Percentiles rank a stretch among this genome's conserved stretches.
These are phyloP conservation scores for Brachionus plicatilis DNA, from an alignment of 1,140 invertebrate genomes.

Conservation along the genomic window DNA sequence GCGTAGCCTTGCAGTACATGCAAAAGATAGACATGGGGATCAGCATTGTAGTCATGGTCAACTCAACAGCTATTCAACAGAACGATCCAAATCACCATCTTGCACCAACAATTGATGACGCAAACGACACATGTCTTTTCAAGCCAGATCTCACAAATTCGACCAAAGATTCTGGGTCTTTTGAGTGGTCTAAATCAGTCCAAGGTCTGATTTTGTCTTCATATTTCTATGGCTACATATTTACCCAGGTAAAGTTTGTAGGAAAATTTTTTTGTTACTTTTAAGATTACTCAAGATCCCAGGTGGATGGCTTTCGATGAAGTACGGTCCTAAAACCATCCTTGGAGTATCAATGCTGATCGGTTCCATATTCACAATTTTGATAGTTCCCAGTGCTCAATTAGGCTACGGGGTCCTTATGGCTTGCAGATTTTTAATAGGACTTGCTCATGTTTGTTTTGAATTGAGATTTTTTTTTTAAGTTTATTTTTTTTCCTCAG, in stretches of 20 bases:
- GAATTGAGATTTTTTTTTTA: neutral
- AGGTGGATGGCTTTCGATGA: conserved; percentile 52
- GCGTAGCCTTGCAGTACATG: conserved; percentile 31
- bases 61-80: conserved; percentile 7
- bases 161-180: conserved; percentile 47
- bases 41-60: conserved; percentile 18
- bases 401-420: neutral
- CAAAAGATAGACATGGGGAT: conserved; percentile 36
- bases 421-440: conserved; percentile 22
- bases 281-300: neutral
- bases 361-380: conserved; percentile 9
- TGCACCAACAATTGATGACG: neutral
- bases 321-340: conserved; percentile 52
- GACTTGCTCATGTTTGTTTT: conserved; percentile 11
- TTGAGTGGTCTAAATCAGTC: conserved; percentile 51
- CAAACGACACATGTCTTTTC: conserved; percentile 35
- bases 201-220: conserved; percentile 53
- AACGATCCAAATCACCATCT: neutral
- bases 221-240: conserved; percentile 56
- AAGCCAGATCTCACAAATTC: neutral
- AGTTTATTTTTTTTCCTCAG: neutral
- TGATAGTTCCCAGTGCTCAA: neutral
- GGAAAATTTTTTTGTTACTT: neutral
- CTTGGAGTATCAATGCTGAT: conserved; percentile 44
- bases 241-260: conserved; percentile 49